A percentile compares a stretch with the other conserved stretches of the same genome.
phyloP scores from a whole-genome alignment of 2,797 vertebrate genomes.

The Muraenolepis orangiensis region DNA sequence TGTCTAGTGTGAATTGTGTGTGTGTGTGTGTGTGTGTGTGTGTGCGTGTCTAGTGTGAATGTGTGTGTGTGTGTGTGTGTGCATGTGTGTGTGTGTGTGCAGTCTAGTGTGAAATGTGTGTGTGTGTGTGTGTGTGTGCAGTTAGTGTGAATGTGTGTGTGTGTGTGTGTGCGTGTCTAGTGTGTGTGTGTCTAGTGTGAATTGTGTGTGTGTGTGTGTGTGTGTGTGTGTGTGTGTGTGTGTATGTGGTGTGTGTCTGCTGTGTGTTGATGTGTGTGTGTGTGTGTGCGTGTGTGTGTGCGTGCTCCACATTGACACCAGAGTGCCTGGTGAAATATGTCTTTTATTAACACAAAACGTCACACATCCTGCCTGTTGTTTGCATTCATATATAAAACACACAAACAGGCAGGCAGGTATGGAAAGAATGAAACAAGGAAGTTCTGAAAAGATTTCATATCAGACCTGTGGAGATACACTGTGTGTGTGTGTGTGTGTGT shows the following conservation, averaged over 20 bases:
- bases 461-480: background rate
- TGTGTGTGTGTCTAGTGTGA: background rate
- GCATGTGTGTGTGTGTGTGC: background rate
- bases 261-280: background rate
- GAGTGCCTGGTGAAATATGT: background rate
- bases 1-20: slow-evolving; percentile 38
- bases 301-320: background rate
- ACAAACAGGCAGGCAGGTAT: background rate
- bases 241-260: no score
- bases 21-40: slow-evolving; percentile 1
- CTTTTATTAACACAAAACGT: background rate
- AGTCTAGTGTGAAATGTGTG: background rate
- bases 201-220: slow-evolving; percentile 5
- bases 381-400: background rate
- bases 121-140: background rate
- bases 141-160: background rate
- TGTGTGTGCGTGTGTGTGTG: slow-evolving; percentile 5
- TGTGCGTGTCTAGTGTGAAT: slow-evolving; percentile 35
- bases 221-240: background rate
- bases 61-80: slow-evolving; percentile 1
- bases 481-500: background rate
- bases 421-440: background rate
- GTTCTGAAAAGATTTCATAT: background rate
- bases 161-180: background rate
- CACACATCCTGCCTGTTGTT: background rate